These are phyloP conservation scores for Drosophila pallidifrons DNA, from an alignment of 1,140 invertebrate species.

Conservation along the genomic window DNA sequence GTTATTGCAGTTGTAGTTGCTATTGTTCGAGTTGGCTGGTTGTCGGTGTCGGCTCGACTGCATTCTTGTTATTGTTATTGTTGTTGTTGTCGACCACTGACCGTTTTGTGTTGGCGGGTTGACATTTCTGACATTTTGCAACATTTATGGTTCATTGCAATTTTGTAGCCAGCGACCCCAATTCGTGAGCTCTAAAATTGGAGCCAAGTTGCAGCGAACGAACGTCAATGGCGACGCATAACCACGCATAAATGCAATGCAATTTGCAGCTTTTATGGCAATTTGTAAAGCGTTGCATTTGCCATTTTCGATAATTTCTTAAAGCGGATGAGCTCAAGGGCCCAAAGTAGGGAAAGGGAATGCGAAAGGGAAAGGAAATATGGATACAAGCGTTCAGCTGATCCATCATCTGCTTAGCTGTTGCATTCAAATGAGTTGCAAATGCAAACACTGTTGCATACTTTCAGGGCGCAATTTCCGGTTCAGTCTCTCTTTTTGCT, in stretches of 20 bases:
- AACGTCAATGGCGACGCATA: neutral
- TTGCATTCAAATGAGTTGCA: constrained; percentile 47
- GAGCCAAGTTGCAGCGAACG: neutral
- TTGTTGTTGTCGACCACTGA: constrained; percentile 43
- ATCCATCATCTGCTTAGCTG: constrained; percentile 37
- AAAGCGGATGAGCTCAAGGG: constrained; percentile 19
- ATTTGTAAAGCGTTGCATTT: constrained; percentile 45
- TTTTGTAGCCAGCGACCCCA: constrained; percentile 52
- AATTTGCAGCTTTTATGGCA: constrained; percentile 64
- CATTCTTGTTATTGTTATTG: neutral
- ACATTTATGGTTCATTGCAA: constrained; percentile 75
- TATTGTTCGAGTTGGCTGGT: constrained; percentile 14
- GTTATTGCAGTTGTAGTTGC: constrained; percentile 18
- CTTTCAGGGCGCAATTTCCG: constrained; percentile 32
- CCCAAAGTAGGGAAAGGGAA: no score
- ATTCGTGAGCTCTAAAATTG: constrained; percentile 17
- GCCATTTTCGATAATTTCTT: constrained; percentile 34
- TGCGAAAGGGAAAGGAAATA: neutral
- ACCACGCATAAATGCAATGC: constrained; percentile 53
- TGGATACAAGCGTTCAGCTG: constrained; percentile 7
- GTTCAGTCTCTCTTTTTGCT: neutral
- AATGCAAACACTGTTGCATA: constrained; percentile 53
- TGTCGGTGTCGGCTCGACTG: constrained; percentile 46
- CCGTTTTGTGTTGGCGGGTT: constrained; percentile 66
- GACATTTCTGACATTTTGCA: constrained; percentile 79